Evolutionary conservation across 1,140 invertebrate species (phyloP).

Genomic region (Drosophila tsacasi): DNA sequence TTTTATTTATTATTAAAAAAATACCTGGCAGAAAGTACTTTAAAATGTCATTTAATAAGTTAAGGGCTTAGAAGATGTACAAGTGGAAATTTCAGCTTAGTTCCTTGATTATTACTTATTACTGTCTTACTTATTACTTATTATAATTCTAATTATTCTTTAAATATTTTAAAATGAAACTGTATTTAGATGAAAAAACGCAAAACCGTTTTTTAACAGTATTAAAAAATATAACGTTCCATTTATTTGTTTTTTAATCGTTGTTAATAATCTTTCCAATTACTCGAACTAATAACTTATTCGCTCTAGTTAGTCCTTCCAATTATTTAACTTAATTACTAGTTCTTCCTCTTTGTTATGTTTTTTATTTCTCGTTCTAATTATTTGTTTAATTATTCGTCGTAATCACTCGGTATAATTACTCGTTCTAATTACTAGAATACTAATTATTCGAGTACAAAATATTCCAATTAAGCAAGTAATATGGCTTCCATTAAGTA

Average conservation of each 20-base stretch:
- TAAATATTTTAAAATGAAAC: neutral
- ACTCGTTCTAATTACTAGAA: neutral
- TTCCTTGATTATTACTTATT: neutral
- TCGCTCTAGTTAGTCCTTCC: accelerated
- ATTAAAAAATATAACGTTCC: no score
- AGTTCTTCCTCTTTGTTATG: neutral
- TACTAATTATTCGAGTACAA: neutral
- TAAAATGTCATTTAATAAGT: neutral
- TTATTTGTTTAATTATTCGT: neutral
- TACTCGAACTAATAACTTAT: no score
- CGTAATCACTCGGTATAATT: neutral
- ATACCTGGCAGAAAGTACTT: no score
- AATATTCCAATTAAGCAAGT: neutral
- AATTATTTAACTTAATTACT: neutral
- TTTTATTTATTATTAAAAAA: no score
- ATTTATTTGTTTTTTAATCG: no score
- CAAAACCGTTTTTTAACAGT: no score
- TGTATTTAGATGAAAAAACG: no score
- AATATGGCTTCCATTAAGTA: constrained; percentile 8
- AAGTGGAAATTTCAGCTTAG: neutral
- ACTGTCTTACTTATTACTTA: no score
- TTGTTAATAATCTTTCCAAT: neutral
- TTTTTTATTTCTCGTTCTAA: no score
- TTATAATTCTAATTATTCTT: neutral
- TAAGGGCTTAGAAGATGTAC: neutral